These are phyloP conservation scores for Tetrao urogallus DNA, from an alignment of 2,113 vertebrate species.

Conservation along the genomic window DNA sequence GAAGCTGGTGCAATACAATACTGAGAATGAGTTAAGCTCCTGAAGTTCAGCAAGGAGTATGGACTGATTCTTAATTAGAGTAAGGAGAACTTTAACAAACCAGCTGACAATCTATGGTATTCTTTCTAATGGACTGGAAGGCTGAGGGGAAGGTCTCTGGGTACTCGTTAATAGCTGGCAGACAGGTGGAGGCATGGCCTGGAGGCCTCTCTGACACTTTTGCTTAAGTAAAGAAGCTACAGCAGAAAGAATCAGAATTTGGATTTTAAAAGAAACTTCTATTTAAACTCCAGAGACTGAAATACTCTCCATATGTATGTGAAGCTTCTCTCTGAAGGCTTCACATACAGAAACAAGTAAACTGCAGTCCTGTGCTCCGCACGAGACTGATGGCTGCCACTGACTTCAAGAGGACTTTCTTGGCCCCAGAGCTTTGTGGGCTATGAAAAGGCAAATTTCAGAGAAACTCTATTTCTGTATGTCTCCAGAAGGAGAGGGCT, in stretches of 20 bases:
- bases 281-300: not conserved
- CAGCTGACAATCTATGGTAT: not conserved
- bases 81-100: not conserved
- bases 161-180: not conserved
- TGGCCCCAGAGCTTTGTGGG: not conserved
- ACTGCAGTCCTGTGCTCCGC: not conserved
- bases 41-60: not conserved
- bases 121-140: not conserved
- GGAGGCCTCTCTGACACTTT: rapidly evolving
- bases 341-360: not conserved
- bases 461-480: not conserved
- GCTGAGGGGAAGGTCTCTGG: not conserved
- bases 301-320: not conserved
- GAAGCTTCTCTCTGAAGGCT: not conserved
- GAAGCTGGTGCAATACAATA: not conserved
- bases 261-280: not conserved
- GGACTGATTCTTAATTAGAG: not conserved
- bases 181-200: not conserved
- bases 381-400: not conserved
- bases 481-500: not conserved
- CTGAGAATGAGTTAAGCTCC: not conserved
- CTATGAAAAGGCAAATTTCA: not conserved
- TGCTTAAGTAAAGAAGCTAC: not conserved
- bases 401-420: not conserved
- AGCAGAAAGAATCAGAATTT: not conserved